Percentiles rank a stretch among this genome's conserved stretches.
phyloP scores from a whole-genome alignment of 2,113 vertebrate species.

The Orcinus orca region DNA sequence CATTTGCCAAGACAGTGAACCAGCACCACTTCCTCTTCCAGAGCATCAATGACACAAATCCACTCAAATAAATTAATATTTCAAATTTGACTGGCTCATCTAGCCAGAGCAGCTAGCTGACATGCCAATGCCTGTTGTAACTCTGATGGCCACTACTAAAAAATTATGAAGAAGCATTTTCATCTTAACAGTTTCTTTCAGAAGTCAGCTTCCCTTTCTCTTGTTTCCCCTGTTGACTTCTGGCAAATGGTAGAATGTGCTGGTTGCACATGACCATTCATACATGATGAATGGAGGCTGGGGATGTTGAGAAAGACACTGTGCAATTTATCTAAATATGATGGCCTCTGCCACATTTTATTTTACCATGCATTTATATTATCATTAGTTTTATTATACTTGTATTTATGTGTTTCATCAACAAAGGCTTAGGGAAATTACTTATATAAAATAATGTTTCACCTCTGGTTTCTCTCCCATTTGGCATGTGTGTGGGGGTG shows the following conservation, averaged over 20 bases:
- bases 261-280: background rate
- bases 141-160: background rate
- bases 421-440: background rate
- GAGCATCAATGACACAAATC: constrained; percentile 20
- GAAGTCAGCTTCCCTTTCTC: background rate
- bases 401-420: background rate
- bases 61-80: constrained; percentile 51
- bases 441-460: background rate
- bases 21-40: background rate
- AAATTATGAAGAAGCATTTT: background rate
- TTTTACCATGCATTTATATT: background rate
- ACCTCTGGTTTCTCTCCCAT: background rate
- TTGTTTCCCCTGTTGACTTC: background rate
- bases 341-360: background rate
- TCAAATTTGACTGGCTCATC: background rate
- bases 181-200: background rate
- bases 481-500: background rate
- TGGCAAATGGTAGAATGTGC: background rate
- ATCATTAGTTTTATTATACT: background rate
- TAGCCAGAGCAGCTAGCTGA: background rate
- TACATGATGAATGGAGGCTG: background rate
- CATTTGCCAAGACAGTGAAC: constrained; percentile 16
- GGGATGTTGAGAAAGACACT: background rate
- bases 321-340: background rate
- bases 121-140: background rate